Percentiles rank a stretch among this genome's conserved stretches.
These are phyloP conservation scores for Heteromurus nitidus DNA, from an alignment of 2,888 invertebrate species.

Conservation along the genomic window DNA sequence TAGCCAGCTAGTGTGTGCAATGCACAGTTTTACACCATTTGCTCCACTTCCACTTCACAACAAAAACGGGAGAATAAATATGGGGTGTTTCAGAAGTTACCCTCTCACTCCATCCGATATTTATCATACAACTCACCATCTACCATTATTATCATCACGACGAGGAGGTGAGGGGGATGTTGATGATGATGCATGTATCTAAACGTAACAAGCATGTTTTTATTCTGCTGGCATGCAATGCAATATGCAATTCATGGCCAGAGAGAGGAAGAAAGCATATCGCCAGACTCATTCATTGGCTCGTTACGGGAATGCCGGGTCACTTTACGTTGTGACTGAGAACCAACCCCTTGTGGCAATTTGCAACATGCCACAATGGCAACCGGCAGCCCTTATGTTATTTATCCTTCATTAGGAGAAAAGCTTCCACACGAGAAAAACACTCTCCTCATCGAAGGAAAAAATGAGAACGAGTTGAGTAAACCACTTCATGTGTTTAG, in stretches of 20 bases:
- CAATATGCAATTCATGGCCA: too few species aligned
- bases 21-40: not conserved
- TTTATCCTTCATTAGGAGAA: slow-evolving; percentile 22
- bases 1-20: not conserved
- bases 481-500: too few species aligned
- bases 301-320: slow-evolving; percentile 21
- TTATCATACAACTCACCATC: too few species aligned
- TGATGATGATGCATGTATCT: not conserved
- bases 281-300: slow-evolving; percentile 39
- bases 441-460: too few species aligned
- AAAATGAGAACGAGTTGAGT: too few species aligned
- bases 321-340: slow-evolving; percentile 19
- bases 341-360: slow-evolving; percentile 43
- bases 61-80: slow-evolving; percentile 1
- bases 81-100: not conserved
- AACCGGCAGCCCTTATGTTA: not conserved
- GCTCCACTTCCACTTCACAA: slow-evolving; percentile 4
- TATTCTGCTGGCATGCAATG: not conserved
- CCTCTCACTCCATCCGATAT: not conserved
- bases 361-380: slow-evolving; percentile 56
- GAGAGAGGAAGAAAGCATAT: not conserved
- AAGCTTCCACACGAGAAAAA: not conserved
- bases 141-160: not conserved
- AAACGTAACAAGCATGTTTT: not conserved
- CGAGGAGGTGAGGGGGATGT: not conserved